Evolutionary conservation across 1,140 invertebrate genomes (phyloP), one percentile per base, ranked within the genome.

Genomic region (Whitmania pigra): DNA sequence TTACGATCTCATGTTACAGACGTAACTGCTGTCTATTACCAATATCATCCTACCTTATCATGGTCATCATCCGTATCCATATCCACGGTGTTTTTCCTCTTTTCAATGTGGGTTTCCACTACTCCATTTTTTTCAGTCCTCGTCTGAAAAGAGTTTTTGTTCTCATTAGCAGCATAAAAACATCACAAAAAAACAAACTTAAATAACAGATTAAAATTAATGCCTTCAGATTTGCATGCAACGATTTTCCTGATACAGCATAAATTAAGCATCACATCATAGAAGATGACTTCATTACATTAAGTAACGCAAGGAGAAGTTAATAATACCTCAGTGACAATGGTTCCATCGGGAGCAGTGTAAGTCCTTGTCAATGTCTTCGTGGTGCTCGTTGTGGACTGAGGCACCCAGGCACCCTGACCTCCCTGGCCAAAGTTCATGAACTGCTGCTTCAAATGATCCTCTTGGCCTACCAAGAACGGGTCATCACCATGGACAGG

Each of bases 61-160:
- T 97, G 93, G 85, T 97, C 94, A 76, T 96, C 91, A 25, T 90
- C 92, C 81, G 95, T 92, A 81, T 97, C 92, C 81, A 96, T 92
- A 81, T 97, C 95, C 29, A 93, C 96, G 79, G 97, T 95, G 18
- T 22, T 63, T 18, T 18, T 63, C 83, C 95, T 96, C 82, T 97
- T 93, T 78, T 97, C 94, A 67, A 97, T 90, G 75, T 92, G 86
- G 17, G 94, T 97, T 82, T 97, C 93, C 69, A 95, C 90, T 29
- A 95, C 89, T 69, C 94, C 94, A 83, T 97, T 93, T 76, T 90
- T 87, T 84, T 96, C 94, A 75, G 92, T 95, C 86, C 96, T 95
- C 82, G 97, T 96, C 92, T 95, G 78, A 67, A 83, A 80, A 22
- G n/a, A 11, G 57, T 31, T 22, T 63, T 9, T 18, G 18, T 49